Base-by-base conservation (phyloP, 2,888 invertebrate genomes). In the Agrypnus murinus region DNA sequence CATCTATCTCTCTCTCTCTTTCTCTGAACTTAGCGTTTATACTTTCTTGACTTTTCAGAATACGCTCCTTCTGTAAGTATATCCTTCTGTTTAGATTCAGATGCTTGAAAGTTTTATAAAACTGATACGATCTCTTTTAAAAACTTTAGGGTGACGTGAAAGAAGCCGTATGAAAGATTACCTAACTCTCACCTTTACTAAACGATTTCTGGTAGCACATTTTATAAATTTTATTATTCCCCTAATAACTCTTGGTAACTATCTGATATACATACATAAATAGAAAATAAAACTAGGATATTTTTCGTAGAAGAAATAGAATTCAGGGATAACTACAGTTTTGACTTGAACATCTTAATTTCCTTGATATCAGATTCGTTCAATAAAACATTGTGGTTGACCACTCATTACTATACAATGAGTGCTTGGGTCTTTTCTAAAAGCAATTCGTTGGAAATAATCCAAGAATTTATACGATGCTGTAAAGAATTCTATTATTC, bases 21-120 rank as follows among this genome's bases (percentile, higher is more conserved):
- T 46, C 58, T 38, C 45, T 65, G 57, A 65, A 65, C 65, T 65
- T 64, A n/a, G 32, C 46, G 36, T 36, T 36, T 57, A 58, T 58
- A 57, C 57, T 58, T 65, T 58, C 53, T 40, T 48, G 65, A 65
- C 65, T 65, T 46, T 65, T 58, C 38, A 10, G 32, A 57, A 65
- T 65, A 65, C n/a, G n/a, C 57, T 65, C 65, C 46, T 36, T n/a
- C n/a, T 7, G 45, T 65, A 14, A 46, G 64, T 40, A 65, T 65
- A 65, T 65, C 65, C 50, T 58, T 36, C 19, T 58, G 65, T 65
- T 64, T 64, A 55, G 53, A 64, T 58, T 57, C 57, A 14, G 58
- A 65, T 65, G 46, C 65, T 58, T 65, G 19, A 25, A 57, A 65
- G 46, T 65, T 65, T 46, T 65, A 46, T 34, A 34, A 58, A 65